Conservation (phyloP, 2,797 vertebrate genomes). For the Crypturellus tataupa region DNA sequence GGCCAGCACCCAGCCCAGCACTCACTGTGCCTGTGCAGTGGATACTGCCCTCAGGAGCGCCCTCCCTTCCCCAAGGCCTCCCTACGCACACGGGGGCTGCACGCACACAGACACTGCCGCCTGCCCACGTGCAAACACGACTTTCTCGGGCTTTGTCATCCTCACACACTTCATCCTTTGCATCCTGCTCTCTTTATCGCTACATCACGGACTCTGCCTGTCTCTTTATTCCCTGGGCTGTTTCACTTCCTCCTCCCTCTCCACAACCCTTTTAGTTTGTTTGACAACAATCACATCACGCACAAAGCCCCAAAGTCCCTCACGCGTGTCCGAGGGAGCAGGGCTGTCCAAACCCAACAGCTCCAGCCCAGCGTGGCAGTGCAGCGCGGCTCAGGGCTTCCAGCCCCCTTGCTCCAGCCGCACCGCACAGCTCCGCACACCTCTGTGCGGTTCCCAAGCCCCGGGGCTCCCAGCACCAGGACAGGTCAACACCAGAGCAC, state of each 20-base stretch:
- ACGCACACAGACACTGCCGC: not conserved
- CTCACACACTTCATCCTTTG: not conserved
- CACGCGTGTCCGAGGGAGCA: rapidly evolving
- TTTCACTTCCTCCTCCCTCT: not conserved
- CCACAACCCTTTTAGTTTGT: not conserved
- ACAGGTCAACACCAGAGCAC: not conserved
- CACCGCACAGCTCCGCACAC: rapidly evolving
- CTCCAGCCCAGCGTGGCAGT: not conserved
- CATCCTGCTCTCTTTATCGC: not conserved
- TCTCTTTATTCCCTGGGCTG: not conserved
- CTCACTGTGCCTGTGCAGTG: not conserved
- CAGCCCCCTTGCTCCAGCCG: rapidly evolving
- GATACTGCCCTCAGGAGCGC: rapidly evolving
- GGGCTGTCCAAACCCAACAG: not conserved
- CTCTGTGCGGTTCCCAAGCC: rapidly evolving
- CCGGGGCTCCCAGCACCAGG: rapidly evolving
- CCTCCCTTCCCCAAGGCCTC: not conserved
- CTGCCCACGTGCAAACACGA: not conserved
- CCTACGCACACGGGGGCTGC: not conserved
- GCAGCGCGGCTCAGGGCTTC: not conserved
- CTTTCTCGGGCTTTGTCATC: not conserved
- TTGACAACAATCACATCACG: rapidly evolving
- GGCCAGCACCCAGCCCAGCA: not conserved
- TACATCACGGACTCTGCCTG: not conserved
- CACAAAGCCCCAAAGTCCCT: not conserved